Conservation (phyloP, 2,888 invertebrate genomes). For the Dryococelus australis region DNA sequence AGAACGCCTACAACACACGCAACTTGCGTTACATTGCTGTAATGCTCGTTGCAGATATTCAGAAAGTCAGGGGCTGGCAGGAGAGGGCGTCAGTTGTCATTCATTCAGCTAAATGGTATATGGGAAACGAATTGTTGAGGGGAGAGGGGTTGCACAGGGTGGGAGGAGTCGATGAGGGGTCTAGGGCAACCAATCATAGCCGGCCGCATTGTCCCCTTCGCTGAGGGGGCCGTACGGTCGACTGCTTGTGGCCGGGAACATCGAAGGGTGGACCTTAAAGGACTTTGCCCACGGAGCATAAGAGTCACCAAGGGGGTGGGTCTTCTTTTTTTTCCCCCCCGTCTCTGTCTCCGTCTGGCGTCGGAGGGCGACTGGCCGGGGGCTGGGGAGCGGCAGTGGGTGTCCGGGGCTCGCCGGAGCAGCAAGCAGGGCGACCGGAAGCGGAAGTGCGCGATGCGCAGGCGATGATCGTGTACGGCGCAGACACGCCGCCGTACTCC, state of each 20-base stretch:
- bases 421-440: not conserved
- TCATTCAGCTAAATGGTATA: too few relatives aligned
- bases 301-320: too few relatives aligned
- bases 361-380: not conserved
- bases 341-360: too few relatives aligned
- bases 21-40: not conserved
- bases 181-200: conserved; percentile 40
- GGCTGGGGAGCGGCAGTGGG: not conserved
- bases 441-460: conserved; percentile 38
- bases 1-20: not conserved
- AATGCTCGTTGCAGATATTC: not conserved
- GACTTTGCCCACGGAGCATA: too few relatives aligned
- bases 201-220: conserved; percentile 11
- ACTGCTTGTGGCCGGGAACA: not conserved
- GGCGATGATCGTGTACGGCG: conserved; percentile 54
- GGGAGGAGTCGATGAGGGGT: conserved; percentile 31
- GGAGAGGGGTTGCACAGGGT: not conserved
- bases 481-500: conserved; percentile 56
- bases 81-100: not conserved
- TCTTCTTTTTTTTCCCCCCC: too few relatives aligned
- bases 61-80: not conserved
- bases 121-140: not conserved
- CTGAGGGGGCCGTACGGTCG: not conserved
- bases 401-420: not conserved
- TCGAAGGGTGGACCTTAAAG: not conserved